phyloP scores from a whole-genome alignment of 2,113 vertebrate genomes.

The Atractosteus spatula region DNA sequence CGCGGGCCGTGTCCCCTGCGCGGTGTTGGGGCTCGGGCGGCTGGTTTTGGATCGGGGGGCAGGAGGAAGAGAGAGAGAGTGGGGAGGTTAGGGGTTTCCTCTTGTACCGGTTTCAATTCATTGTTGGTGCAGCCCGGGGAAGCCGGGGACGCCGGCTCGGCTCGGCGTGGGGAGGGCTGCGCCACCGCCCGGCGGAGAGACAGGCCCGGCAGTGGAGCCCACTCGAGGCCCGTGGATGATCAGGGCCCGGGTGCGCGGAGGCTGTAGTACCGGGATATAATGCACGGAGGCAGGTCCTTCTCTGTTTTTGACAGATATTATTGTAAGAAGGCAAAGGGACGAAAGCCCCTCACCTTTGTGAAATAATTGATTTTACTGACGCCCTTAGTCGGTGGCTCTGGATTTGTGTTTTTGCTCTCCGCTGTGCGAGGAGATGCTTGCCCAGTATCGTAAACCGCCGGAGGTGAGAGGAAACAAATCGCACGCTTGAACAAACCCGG shows the following conservation, averaged over 20 bases:
- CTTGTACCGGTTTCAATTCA: constrained; percentile 12
- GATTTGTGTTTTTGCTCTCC: not conserved
- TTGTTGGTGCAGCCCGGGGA: constrained; percentile 6
- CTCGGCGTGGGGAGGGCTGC: not conserved
- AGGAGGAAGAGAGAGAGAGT: too few species aligned
- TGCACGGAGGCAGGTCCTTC: not conserved
- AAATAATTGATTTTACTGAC: too few species aligned
- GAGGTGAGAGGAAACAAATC: too few species aligned
- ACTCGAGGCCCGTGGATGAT: constrained; percentile 28
- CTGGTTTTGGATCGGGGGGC: too few species aligned
- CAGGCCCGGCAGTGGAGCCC: not conserved
- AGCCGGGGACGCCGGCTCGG: not conserved
- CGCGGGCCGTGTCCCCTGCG: too few species aligned
- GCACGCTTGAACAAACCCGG: too few species aligned
- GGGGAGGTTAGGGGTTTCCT: not conserved
- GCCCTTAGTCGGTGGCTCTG: too few species aligned
- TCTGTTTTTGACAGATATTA: not conserved
- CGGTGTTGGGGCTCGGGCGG: too few species aligned
- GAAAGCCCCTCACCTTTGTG: too few species aligned
- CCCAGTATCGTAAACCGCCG: too few species aligned
- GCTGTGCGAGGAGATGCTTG: too few species aligned
- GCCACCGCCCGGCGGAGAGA: not conserved
- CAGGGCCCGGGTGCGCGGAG: constrained; percentile 38
- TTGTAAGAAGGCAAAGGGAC: too few species aligned
- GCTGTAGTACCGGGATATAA: not conserved